Percentiles rank a stretch among this genome's conserved stretches.
These are phyloP conservation scores for Temnopleurus reevesii DNA, from an alignment of 53 echinoderm and acorn worm species.

Conservation along the genomic window DNA sequence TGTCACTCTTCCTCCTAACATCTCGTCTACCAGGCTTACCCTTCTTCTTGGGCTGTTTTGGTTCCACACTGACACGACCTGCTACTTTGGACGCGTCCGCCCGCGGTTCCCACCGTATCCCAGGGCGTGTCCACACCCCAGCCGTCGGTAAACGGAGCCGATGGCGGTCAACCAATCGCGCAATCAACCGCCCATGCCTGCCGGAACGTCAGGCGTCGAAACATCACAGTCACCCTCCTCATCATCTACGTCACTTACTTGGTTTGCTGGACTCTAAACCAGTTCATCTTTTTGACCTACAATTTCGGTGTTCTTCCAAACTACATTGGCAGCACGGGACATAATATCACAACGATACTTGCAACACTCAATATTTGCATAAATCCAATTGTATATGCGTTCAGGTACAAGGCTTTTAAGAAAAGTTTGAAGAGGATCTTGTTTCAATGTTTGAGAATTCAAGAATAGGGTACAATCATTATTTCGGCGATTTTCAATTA, in stretches of 20 bases:
- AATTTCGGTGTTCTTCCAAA: slow-evolving; percentile 61
- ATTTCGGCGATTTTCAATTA: too few relatives aligned
- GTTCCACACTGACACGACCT: too few relatives aligned
- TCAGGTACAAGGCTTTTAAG: slow-evolving; percentile 64
- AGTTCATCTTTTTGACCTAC: slow-evolving; percentile 74
- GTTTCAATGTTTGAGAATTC: too few relatives aligned
- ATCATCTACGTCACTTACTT: slow-evolving; percentile 71
- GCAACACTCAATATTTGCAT: slow-evolving; percentile 69
- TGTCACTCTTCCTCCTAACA: too few relatives aligned
- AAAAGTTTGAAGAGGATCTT: slow-evolving; percentile 56
- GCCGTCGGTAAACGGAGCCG: too few relatives aligned
- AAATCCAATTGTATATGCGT: slow-evolving; percentile 75
- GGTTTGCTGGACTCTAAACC: slow-evolving; percentile 82
- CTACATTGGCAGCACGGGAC: slow-evolving; percentile 54
- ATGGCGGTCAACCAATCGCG: neutral
- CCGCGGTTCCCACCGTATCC: too few relatives aligned
- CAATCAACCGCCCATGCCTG: neutral
- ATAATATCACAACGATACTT: slow-evolving; percentile 54
- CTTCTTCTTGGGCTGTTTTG: too few relatives aligned
- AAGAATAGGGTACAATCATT: too few relatives aligned
- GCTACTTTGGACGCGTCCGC: too few relatives aligned
- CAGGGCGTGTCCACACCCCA: too few relatives aligned
- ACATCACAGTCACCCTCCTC: slow-evolving; percentile 75
- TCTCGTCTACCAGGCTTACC: too few relatives aligned
- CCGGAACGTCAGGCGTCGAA: slow-evolving; percentile 59